Conservation (phyloP, 2,888 invertebrate genomes). For the Synanthedon vespiformis region DNA sequence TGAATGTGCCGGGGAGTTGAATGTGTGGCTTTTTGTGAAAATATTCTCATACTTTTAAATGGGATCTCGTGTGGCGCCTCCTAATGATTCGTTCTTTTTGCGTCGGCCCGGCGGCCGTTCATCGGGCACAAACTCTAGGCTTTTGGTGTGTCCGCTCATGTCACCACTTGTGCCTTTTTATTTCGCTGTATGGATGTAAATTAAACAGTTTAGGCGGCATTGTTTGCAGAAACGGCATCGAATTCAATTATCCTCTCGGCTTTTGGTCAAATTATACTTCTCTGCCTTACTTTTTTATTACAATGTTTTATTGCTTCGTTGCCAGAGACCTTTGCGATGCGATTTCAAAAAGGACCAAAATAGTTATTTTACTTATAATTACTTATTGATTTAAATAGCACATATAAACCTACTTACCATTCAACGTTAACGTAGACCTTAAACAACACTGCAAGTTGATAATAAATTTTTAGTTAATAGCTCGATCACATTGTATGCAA, state of each 20-base stretch:
- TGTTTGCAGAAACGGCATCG: constrained; percentile 35
- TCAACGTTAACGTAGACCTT: no score
- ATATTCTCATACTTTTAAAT: constrained; percentile 71
- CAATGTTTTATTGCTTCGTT: background rate
- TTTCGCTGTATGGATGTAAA: constrained; percentile 56
- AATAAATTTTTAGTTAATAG: constrained; percentile 5
- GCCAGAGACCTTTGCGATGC: background rate
- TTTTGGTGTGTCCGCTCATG: constrained; percentile 63
- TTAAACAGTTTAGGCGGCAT: constrained; percentile 63
- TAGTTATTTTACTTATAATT: no score
- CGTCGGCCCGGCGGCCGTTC: constrained; percentile 43
- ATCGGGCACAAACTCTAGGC: constrained; percentile 47
- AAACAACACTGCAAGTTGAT: background rate
- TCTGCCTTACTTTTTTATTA: constrained; percentile 12
- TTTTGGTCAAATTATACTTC: constrained; percentile 15
- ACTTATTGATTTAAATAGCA: no score
- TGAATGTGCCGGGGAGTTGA: constrained; percentile 69
- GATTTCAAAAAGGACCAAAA: no score
- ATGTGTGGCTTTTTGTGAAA: constrained; percentile 69
- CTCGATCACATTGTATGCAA: background rate
- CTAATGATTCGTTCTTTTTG: constrained; percentile 69
- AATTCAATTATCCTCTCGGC: constrained; percentile 20
- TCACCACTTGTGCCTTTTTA: constrained; percentile 54
- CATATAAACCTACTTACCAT: no score
- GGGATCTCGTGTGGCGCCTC: constrained; percentile 70